phyloP scores from a whole-genome alignment of 2,113 vertebrate genomes.

The Microcebus tavaratra region DNA sequence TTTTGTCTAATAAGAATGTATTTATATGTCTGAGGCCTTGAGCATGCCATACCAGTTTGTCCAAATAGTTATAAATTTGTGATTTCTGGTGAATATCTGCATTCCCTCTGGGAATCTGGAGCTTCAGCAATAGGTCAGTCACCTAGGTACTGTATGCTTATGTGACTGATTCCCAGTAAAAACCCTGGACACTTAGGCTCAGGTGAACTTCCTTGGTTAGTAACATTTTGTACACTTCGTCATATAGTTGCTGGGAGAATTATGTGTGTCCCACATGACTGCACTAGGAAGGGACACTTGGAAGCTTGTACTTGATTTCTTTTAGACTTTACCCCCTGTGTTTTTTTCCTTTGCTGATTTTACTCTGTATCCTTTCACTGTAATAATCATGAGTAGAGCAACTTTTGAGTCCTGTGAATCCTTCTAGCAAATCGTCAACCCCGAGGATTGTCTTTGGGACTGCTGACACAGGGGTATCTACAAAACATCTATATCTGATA shows the following conservation, averaged over 20 bases:
- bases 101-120: background rate
- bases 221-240: background rate
- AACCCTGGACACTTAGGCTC: background rate
- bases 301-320: background rate
- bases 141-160: background rate
- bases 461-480: background rate
- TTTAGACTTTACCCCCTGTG: background rate
- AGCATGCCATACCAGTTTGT: background rate
- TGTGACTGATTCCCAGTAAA: background rate
- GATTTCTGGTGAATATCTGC: background rate
- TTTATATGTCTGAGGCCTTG: background rate
- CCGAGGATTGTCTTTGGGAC: background rate
- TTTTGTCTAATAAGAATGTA: background rate
- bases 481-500: background rate
- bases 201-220: background rate
- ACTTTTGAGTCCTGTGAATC: conserved; percentile 34
- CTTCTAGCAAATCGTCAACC: background rate
- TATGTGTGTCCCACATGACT: background rate
- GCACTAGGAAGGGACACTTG: background rate
- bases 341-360: background rate
- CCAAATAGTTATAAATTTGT: background rate
- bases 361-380: background rate
- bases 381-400: conserved; percentile 20
- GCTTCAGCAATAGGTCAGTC: background rate
- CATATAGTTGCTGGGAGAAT: background rate